These are phyloP conservation scores for Seladonia tumulorum DNA, from an alignment of 2,888 invertebrate genomes.

Conservation along the genomic window DNA sequence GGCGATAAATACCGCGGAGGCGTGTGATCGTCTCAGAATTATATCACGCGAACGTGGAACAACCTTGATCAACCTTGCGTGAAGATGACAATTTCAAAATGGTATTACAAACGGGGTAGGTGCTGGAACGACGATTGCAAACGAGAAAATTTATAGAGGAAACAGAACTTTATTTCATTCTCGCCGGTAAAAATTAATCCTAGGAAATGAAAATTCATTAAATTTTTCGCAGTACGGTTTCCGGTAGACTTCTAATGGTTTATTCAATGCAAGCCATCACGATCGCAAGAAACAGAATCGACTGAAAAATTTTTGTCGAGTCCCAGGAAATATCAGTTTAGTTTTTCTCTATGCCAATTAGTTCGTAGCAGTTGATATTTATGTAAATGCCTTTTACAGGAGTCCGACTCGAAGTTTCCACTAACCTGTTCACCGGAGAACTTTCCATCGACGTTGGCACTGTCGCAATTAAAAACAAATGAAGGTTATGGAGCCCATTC, in stretches of 20 bases:
- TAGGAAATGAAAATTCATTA: not conserved
- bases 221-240: not conserved
- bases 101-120: not conserved
- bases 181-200: not conserved
- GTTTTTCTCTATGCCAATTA: not conserved
- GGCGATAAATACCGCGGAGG: too few species aligned
- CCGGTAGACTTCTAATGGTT: not conserved
- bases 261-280: not conserved
- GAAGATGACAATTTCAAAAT: not conserved
- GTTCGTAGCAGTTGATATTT: not conserved
- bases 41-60: not conserved
- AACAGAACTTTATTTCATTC: not conserved
- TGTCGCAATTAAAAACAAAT: not conserved
- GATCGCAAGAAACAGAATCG: not conserved
- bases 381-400: not conserved
- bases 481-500: not conserved
- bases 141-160: too few species aligned
- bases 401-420: not conserved
- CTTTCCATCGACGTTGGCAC: not conserved
- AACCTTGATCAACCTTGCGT: not conserved
- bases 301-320: not conserved
- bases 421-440: not conserved
- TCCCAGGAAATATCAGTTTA: not conserved
- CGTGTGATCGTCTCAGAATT: not conserved
- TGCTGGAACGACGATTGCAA: not conserved